phyloP scores from a whole-genome alignment of 2,888 invertebrate species.

The Ichneumoninae sp. region DNA sequence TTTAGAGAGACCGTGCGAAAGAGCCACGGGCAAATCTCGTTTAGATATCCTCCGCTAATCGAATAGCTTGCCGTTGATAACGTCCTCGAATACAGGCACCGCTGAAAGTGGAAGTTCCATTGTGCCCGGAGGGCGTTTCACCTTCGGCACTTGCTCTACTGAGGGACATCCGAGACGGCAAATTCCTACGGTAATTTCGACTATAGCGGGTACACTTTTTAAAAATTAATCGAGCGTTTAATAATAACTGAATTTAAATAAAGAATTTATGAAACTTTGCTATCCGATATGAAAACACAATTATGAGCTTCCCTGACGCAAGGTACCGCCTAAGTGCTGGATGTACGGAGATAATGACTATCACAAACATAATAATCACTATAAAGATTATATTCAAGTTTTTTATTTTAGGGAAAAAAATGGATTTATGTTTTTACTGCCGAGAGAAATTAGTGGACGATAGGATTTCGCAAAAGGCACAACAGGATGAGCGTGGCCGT shows the following conservation, averaged over 20 bases:
- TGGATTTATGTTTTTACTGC: background rate
- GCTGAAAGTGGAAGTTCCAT: constrained; percentile 17
- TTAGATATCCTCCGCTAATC: constrained; percentile 17
- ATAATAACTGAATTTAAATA: background rate
- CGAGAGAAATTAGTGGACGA: background rate
- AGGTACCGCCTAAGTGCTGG: no score
- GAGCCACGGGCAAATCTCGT: constrained; percentile 5
- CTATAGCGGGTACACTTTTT: background rate
- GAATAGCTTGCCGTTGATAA: constrained; percentile 14
- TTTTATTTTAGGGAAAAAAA: no score
- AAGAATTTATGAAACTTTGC: background rate
- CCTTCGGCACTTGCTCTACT: background rate
- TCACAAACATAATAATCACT: background rate
- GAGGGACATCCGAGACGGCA: background rate
- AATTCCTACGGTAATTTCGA: background rate
- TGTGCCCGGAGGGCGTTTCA: constrained; percentile 2
- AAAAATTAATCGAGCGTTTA: background rate
- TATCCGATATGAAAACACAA: background rate
- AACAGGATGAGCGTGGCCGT: background rate
- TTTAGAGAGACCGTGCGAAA: background rate
- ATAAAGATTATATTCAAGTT: no score
- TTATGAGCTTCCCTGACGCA: background rate
- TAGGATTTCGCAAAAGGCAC: background rate
- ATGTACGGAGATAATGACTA: background rate
- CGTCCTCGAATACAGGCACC: background rate